phyloP scores from a whole-genome alignment of 2,888 invertebrate species.

The Cerceris rybyensis region DNA sequence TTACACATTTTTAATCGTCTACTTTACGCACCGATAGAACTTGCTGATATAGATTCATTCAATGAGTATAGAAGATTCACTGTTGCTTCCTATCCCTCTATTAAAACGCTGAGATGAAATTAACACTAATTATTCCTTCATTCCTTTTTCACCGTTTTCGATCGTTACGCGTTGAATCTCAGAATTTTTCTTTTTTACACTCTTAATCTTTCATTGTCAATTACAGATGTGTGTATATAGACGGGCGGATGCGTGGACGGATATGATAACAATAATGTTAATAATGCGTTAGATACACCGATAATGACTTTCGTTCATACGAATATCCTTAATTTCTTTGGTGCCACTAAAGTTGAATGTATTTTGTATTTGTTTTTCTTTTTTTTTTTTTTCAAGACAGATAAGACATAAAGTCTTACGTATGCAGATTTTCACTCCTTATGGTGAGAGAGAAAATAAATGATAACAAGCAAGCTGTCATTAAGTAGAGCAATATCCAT shows the following conservation, averaged over 20 bases:
- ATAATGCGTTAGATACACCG: constrained; percentile 31
- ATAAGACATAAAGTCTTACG: constrained; percentile 7
- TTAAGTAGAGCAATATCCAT: constrained; percentile 12
- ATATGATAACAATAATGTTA: constrained; percentile 42
- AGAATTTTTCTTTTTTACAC: constrained; percentile 10
- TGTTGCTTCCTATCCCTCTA: constrained; percentile 12
- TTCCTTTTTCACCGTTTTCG: not conserved
- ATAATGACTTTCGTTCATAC: constrained; percentile 1
- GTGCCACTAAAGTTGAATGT: not conserved
- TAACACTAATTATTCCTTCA: not conserved
- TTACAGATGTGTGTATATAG: constrained; percentile 13
- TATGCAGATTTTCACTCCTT: not conserved
- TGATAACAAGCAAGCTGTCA: constrained; percentile 30
- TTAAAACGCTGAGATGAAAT: not conserved
- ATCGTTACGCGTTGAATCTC: not conserved
- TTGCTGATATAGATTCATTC: constrained; percentile 12
- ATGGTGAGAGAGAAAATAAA: constrained; percentile 6
- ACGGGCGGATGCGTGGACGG: constrained; percentile 59
- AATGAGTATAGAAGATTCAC: constrained; percentile 2
- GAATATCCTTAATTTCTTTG: not conserved
- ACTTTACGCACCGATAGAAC: constrained; percentile 9
- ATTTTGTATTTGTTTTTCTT: no score
- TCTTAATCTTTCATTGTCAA: constrained; percentile 18
- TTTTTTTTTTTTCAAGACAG: not conserved
- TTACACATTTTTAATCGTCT: constrained; percentile 12